Percentiles rank a stretch among this genome's conserved stretches.
Conservation (phyloP, 2,113 vertebrate genomes). For the Mesocricetus auratus region DNA sequence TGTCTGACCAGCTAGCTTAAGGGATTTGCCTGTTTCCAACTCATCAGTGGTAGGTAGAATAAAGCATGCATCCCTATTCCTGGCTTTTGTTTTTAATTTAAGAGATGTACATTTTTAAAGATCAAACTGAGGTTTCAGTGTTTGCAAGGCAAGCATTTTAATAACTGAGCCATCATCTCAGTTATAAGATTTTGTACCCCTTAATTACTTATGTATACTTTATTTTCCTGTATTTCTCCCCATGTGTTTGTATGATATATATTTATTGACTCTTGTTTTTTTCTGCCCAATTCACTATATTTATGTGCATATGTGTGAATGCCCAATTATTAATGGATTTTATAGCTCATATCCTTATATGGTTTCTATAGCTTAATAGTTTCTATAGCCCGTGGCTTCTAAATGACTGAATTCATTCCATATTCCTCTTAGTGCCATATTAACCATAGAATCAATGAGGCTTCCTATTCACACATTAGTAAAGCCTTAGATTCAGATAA, state of each 20-base stretch:
- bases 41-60: not conserved
- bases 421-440: not conserved
- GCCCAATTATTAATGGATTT: not conserved
- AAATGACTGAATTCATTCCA: not conserved
- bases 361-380: not conserved
- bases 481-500: constrained; percentile 1
- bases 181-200: not conserved
- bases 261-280: not conserved
- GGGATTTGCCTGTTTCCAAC: not conserved
- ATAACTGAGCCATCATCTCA: not conserved
- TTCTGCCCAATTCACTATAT: not conserved
- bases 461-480: not conserved
- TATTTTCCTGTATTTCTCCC: not conserved
- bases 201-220: not conserved
- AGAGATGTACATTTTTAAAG: not conserved
- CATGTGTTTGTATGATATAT: not conserved
- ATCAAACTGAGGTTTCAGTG: not conserved
- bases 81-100: not conserved
- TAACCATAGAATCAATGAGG: constrained; percentile 1
- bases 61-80: not conserved
- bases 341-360: not conserved
- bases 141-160: not conserved
- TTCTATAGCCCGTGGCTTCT: not conserved
- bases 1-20: not conserved
- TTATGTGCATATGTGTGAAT: not conserved